Evolutionary conservation across 2,797 vertebrate species (phyloP).

Genomic region (Selene dorsalis): DNA sequence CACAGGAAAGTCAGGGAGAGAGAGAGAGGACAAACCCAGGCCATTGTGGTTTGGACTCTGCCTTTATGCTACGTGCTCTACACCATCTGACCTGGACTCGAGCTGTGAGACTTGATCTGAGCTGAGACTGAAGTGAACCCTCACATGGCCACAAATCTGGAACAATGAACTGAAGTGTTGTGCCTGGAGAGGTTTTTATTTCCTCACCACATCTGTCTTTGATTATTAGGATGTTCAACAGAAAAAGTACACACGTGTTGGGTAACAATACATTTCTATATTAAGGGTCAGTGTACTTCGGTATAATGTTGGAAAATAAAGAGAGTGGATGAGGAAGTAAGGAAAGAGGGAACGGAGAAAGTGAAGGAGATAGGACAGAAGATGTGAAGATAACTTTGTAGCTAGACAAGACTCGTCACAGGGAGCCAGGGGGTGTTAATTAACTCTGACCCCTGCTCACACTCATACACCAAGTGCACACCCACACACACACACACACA

Average conservation of each 20-base stretch:
- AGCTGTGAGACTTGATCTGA: background rate
- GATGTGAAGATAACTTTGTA: constrained; percentile 47
- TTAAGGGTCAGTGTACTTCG: too few relatives aligned
- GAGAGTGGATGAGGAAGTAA: background rate
- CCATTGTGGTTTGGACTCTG: too few relatives aligned
- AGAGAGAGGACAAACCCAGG: too few relatives aligned
- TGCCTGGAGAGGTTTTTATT: background rate
- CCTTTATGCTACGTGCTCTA: too few relatives aligned
- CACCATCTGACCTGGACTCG: background rate
- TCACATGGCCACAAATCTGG: too few relatives aligned
- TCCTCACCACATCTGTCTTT: background rate
- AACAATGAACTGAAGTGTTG: too few relatives aligned
- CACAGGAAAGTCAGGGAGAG: too few relatives aligned
- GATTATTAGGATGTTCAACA: background rate
- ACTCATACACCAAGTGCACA: constrained; percentile 1
- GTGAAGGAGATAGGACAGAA: background rate
- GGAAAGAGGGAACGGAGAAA: background rate
- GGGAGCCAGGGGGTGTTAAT: constrained; percentile 48
- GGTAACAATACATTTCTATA: too few relatives aligned
- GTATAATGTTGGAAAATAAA: background rate
- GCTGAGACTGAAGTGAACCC: too few relatives aligned
- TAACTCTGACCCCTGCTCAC: constrained; percentile 58
- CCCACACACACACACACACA: constrained; percentile 4
- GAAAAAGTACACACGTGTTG: too few relatives aligned
- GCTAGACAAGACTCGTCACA: constrained; percentile 27